Evolutionary conservation across 2,888 invertebrate species (phyloP).

Genomic region (Frankliniella intonsa): DNA sequence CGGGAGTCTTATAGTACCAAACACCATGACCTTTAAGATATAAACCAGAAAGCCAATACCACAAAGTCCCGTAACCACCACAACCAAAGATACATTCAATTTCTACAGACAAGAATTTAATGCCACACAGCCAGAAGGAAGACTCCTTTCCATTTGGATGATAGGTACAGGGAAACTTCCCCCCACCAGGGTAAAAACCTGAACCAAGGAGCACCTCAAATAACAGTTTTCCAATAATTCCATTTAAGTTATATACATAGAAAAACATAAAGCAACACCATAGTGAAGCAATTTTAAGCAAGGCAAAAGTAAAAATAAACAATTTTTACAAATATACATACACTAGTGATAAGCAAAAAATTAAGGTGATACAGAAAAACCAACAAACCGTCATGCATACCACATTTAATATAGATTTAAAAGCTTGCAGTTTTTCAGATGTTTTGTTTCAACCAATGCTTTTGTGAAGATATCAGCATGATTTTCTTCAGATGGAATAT

Average conservation of each 20-base stretch:
- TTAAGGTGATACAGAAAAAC: neutral
- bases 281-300: neutral
- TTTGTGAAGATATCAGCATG: slow-evolving; percentile 31
- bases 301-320: neutral
- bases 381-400: neutral
- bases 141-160: neutral
- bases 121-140: neutral
- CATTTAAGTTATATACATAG: neutral
- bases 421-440: neutral
- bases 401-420: neutral
- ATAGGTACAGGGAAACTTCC: neutral
- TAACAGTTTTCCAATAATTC: neutral
- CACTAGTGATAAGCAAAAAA: neutral
- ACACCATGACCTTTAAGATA: neutral
- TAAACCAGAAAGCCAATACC: neutral
- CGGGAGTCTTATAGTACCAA: neutral
- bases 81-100: neutral
- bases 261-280: neutral
- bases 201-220: neutral
- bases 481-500: slow-evolving; percentile 33
- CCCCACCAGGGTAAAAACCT: neutral
- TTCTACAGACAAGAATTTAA: neutral
- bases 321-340: neutral
- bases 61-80: neutral
- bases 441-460: neutral